phyloP scores from a whole-genome alignment of 1,140 invertebrate genomes.

The Gonatopus flavifemur region DNA sequence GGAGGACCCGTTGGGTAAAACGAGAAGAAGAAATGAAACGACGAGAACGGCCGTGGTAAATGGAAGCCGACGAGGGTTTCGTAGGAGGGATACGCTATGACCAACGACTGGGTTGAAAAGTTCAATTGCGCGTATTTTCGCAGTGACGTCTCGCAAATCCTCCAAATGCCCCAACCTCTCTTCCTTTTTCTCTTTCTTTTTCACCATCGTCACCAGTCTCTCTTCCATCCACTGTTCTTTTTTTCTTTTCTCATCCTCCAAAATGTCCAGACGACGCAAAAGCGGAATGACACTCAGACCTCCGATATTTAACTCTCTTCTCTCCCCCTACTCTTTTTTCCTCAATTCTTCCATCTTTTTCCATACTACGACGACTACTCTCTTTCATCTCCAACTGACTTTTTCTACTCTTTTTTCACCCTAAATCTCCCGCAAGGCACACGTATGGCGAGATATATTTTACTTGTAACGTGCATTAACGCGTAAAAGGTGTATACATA shows the following conservation, averaged over 20 bases:
- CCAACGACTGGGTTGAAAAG: conserved; percentile 51
- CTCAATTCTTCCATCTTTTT: conserved; percentile 8
- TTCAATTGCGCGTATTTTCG: conserved; percentile 59
- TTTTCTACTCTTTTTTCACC: neutral
- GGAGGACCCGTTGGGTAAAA: conserved; percentile 12
- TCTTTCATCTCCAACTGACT: neutral
- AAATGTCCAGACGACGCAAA: conserved; percentile 26
- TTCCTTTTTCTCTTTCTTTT: neutral
- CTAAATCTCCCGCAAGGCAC: neutral
- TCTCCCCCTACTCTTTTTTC: neutral
- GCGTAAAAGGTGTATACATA: no score
- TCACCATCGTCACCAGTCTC: conserved; percentile 3
- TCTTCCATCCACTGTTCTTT: conserved; percentile 2
- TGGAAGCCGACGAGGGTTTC: conserved; percentile 24
- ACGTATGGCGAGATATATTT: no score
- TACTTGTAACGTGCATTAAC: no score
- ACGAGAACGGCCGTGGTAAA: conserved; percentile 9
- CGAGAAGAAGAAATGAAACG: conserved; percentile 18
- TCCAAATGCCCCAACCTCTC: conserved; percentile 33
- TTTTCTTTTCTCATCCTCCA: neutral
- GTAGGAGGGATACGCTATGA: conserved; percentile 8
- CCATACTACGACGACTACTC: no score
- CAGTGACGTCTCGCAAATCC: conserved; percentile 54
- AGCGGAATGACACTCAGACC: conserved; percentile 36
- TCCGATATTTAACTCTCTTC: conserved; percentile 40